Percentiles rank a stretch among this genome's conserved stretches.
Conservation (phyloP, 2,888 invertebrate species). For the Pelosia muscerda region DNA sequence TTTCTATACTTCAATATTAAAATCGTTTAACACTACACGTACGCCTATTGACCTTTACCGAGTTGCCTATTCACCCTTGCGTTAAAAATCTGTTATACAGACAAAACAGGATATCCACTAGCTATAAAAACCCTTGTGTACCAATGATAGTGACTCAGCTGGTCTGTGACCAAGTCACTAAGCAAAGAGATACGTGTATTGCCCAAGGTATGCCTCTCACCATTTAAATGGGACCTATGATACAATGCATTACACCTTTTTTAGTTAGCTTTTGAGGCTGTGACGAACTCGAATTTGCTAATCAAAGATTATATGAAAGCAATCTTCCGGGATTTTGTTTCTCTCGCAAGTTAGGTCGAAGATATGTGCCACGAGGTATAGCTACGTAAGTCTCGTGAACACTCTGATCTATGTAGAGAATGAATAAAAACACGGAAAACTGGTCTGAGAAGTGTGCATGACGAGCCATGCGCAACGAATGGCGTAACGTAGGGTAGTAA, state of each 20-base stretch:
- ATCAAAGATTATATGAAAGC: too few relatives aligned
- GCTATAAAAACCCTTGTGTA: background rate
- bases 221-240: too few relatives aligned
- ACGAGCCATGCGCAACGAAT: slow-evolving; percentile 12
- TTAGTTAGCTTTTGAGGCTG: too few relatives aligned
- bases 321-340: too few relatives aligned
- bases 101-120: background rate
- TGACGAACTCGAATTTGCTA: too few relatives aligned
- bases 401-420: background rate
- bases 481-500: slow-evolving; percentile 6
- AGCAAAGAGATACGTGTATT: slow-evolving; percentile 4
- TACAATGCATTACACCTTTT: too few relatives aligned
- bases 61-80: background rate
- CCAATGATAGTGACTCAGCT: background rate
- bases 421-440: slow-evolving; percentile 9
- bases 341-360: too few relatives aligned
- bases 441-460: slow-evolving; percentile 14
- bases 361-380: too few relatives aligned
- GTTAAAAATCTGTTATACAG: background rate
- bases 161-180: background rate
- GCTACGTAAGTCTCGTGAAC: background rate
- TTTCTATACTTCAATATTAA: too few relatives aligned
- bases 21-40: background rate
- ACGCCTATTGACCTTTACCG: background rate
- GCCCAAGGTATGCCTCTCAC: background rate